phyloP scores from a whole-genome alignment of 2,797 vertebrate genomes.

The Fistularia commersonii region DNA sequence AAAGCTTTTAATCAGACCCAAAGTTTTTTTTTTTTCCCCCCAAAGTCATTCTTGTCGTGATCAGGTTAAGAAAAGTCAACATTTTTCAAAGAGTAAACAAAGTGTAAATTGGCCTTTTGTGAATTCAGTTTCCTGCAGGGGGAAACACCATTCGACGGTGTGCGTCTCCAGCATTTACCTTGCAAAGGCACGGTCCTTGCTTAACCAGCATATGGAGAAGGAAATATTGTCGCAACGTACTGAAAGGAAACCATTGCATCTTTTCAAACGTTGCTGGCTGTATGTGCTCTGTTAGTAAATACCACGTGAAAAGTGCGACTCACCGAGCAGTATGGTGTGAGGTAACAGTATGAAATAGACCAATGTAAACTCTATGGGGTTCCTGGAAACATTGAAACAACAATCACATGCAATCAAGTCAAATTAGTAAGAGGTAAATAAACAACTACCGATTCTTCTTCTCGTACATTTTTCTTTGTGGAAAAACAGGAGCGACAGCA shows the following conservation, averaged over 20 bases:
- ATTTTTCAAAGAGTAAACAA: no score
- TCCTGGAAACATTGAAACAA: neutral
- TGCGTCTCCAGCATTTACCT: constrained; percentile 37
- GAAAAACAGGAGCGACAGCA: neutral
- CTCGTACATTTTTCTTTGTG: constrained; percentile 7
- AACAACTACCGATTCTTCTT: neutral
- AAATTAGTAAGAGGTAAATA: neutral
- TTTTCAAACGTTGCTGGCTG: neutral
- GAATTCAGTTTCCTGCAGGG: no score
- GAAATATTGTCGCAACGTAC: constrained; percentile 41
- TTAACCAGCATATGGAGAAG: constrained; percentile 70
- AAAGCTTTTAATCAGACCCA: no score
- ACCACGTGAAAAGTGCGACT: constrained; percentile 23
- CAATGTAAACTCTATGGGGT: neutral
- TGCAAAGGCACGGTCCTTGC: constrained; percentile 12
- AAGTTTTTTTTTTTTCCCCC: no score
- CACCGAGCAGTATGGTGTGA: constrained; percentile 44
- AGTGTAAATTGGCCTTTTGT: no score
- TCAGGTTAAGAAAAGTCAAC: no score
- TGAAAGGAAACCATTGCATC: constrained; percentile 6
- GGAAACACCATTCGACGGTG: no score
- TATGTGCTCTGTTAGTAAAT: neutral
- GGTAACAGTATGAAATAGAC: neutral
- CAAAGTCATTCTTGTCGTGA: no score
- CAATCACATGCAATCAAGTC: no score